Evolutionary conservation across 2,113 vertebrate species (phyloP).

Genomic region (Gallinago paraguaiae): DNA sequence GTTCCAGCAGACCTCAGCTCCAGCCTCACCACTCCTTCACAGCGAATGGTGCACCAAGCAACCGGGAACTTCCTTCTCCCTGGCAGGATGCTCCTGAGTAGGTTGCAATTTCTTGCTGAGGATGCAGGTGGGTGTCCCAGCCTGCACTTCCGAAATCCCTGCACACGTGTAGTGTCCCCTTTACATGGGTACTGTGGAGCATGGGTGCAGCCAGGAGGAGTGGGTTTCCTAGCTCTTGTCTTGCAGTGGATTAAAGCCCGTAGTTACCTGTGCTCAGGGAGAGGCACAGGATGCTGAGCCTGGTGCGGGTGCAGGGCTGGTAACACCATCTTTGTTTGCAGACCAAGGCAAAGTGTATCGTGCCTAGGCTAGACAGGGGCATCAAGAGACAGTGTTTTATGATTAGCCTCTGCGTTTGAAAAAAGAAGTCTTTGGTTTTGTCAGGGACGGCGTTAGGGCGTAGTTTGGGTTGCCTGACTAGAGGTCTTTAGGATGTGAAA

Average conservation of each 20-base stretch:
- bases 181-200: rapidly evolving
- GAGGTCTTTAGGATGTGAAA: not conserved
- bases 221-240: not conserved
- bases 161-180: rapidly evolving
- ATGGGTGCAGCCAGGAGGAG: not conserved
- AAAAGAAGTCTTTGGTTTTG: not conserved
- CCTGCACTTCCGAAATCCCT: not conserved
- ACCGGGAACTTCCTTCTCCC: not conserved
- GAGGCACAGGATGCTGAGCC: rapidly evolving
- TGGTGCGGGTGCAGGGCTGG: not conserved
- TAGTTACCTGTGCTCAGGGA: not conserved
- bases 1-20: not conserved
- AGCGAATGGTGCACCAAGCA: not conserved
- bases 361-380: not conserved
- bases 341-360: rapidly evolving
- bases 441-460: not conserved
- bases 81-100: rapidly evolving
- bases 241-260: not conserved
- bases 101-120: not conserved
- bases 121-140: not conserved
- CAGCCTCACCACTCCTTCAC: not conserved
- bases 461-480: not conserved
- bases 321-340: rapidly evolving
- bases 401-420: not conserved
- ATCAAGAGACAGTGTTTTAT: not conserved